Base-by-base conservation (phyloP, 2,113 vertebrate genomes). In the Pardalotus punctatus region DNA sequence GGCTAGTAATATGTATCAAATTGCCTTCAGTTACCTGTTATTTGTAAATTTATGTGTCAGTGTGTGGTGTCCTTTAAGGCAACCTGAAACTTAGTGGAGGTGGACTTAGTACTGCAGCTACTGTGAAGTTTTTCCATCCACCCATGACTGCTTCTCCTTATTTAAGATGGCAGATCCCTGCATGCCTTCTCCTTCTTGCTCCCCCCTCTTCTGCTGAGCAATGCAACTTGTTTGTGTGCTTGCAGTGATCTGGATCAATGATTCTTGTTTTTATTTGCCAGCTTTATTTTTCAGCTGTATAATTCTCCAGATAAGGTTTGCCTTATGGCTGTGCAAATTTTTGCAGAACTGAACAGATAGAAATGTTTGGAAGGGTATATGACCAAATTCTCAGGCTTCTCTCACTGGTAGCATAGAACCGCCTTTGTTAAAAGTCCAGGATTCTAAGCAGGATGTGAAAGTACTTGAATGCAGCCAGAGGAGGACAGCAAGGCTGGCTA, bases 61-160 rank as follows among this genome's bases (percentile, higher is more conserved):
- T 40, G 6, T 5, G 0, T 76, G 14, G 12, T 60, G 22, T 57
- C 47, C 16, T 82, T 79, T 57, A 76, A 65, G 31, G 23, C 22
- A 78, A 28, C 28, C 71, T 81, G 18, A 40, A 47, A 14, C 11
- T 65, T 81, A 20, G 13, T 12, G 12, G 51, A 65, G 64, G 22
- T 57, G 57, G 14, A 11, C 19, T 53, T 62, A 11, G 38, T 58
- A 9, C 36, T 0, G 0, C 3, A 2, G 29, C 35, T 67, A 14
- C 60, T 64, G 24, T 6, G 0, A 50, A 38, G 21, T 61, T 84
- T 58, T 88, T 83, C 36, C 10, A 18, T 82, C 31, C n/a, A 20
- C 24, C 15, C 2, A 0, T 47, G 48, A 23, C 28, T 73, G 18
- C 47, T 92, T 67, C 64, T 20, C 5, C 10, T 18, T 61, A 23